phyloP scores from a whole-genome alignment of 2,888 invertebrate genomes.

The Diaperis boleti region DNA sequence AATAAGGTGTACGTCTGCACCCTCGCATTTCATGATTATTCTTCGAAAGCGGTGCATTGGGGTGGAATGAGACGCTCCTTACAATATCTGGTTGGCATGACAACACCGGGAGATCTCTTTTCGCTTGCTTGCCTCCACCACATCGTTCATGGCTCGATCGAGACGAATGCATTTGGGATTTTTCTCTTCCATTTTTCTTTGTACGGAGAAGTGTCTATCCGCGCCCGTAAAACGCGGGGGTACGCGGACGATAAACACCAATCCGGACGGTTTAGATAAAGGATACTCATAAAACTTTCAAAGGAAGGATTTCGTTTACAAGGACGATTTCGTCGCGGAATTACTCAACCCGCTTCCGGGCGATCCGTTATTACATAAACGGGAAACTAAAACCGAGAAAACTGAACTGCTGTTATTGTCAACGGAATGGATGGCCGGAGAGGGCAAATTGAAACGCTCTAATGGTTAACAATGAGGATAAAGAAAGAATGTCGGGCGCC shows the following conservation, averaged over 20 bases:
- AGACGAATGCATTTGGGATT: slow-evolving; percentile 24
- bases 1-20: slow-evolving; percentile 55
- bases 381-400: slow-evolving; percentile 12
- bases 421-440: slow-evolving; percentile 4
- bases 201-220: slow-evolving; percentile 2
- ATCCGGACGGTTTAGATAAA: slow-evolving; percentile 36
- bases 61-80: slow-evolving; percentile 55
- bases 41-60: slow-evolving; percentile 56
- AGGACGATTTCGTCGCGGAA: slow-evolving; percentile 9
- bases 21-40: slow-evolving; percentile 58
- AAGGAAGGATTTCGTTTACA: slow-evolving; percentile 28
- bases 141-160: slow-evolving; percentile 54
- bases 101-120: slow-evolving; percentile 56
- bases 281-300: slow-evolving; percentile 21
- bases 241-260: slow-evolving; percentile 26
- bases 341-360: slow-evolving; percentile 10
- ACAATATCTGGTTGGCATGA: slow-evolving; percentile 60
- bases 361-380: slow-evolving; percentile 16
- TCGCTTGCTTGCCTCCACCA: slow-evolving; percentile 50
- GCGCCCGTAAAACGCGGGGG: slow-evolving; percentile 6
- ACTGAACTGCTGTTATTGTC: slow-evolving; percentile 16
- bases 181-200: slow-evolving; percentile 10
- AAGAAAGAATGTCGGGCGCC: too few relatives aligned
- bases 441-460: slow-evolving; percentile 5
- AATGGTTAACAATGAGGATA: slow-evolving; percentile 7